A percentile compares a stretch with the other conserved stretches of the same genome.
Evolutionary conservation across 2,113 vertebrate species (phyloP).

Genomic region (Hippolais icterina): DNA sequence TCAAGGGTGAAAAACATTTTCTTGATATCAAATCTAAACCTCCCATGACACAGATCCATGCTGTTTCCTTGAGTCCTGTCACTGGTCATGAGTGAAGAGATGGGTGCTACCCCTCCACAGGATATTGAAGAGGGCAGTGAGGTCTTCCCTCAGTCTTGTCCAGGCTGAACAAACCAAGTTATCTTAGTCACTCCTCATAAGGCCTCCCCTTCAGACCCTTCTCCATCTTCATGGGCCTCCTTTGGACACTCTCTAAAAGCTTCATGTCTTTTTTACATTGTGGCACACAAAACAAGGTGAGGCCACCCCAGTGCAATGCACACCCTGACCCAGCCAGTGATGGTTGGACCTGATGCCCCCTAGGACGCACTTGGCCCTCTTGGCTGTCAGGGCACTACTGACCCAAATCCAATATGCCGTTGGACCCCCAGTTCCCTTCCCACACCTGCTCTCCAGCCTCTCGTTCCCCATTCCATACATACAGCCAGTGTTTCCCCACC

Average conservation of each 20-base stretch:
- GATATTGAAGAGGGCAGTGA: neutral
- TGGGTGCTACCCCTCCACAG: neutral
- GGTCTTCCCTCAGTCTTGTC: neutral
- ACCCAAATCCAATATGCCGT: neutral
- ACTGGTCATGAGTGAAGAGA: neutral
- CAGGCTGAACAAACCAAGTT: neutral
- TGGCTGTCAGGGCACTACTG: neutral
- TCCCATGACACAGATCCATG: neutral
- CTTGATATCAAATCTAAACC: neutral
- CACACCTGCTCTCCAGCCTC: neutral
- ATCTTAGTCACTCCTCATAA: neutral
- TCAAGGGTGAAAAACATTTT: neutral
- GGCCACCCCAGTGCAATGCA: neutral
- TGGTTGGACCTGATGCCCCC: neutral
- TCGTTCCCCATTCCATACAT: neutral
- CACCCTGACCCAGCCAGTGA: neutral
- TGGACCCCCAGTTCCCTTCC: neutral
- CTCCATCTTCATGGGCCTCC: neutral
- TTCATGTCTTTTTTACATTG: neutral
- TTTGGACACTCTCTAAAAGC: neutral
- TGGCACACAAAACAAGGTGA: neutral
- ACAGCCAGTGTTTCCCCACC: neutral
- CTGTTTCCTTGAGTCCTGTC: neutral
- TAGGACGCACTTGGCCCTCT: neutral
- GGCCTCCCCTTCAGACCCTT: neutral